Evolutionary conservation across 2,113 vertebrate genomes (phyloP).

Genomic region (Donacobius atricapilla): DNA sequence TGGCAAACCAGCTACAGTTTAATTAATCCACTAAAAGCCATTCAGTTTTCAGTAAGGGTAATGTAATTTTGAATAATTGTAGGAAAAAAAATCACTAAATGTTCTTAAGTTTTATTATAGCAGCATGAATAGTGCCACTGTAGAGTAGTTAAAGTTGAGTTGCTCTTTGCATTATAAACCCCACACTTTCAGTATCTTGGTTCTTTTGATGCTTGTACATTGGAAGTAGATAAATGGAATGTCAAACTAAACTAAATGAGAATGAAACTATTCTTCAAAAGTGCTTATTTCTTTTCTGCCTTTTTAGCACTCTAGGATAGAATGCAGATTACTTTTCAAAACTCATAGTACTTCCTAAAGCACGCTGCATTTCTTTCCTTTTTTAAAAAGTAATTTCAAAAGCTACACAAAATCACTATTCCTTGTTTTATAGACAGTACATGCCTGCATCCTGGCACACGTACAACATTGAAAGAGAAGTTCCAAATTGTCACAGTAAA

Average conservation of each 20-base stretch:
- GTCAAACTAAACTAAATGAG: background rate
- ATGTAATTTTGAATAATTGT: constrained; percentile 85
- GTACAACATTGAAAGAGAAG: background rate
- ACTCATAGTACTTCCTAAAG: background rate
- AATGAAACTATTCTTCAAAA: background rate
- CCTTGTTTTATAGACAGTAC: background rate
- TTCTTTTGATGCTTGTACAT: constrained; percentile 20
- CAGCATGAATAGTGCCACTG: constrained; percentile 69
- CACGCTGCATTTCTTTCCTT: background rate
- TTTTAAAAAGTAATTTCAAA: background rate
- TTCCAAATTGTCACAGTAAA: background rate
- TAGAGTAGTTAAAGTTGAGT: constrained; percentile 75
- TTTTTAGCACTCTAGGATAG: background rate
- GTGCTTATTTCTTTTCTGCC: background rate
- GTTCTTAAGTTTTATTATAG: constrained; percentile 81
- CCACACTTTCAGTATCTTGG: constrained; percentile 53
- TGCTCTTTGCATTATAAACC: constrained; percentile 70
- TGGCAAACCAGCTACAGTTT: constrained; percentile 85
- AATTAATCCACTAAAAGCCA: constrained; percentile 87
- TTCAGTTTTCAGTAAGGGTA: constrained; percentile 82
- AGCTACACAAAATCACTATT: background rate
- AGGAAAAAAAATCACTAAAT: constrained; percentile 76
- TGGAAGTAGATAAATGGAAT: constrained; percentile 20
- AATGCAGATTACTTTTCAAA: background rate
- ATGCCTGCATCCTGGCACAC: background rate